phyloP scores from a whole-genome alignment of 2,888 invertebrate species.

The Drosophila diplacantha region DNA sequence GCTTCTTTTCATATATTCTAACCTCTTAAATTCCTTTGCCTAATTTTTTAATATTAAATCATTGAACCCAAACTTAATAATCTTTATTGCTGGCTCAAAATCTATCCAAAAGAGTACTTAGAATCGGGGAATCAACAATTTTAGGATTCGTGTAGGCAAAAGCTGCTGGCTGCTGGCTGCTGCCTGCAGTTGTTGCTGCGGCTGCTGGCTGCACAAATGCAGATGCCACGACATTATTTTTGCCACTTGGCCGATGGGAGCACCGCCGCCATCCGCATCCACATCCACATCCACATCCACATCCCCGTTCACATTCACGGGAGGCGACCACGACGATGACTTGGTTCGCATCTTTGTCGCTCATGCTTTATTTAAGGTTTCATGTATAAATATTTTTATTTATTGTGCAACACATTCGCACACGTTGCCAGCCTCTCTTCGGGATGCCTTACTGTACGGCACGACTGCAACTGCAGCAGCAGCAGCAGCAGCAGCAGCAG shows the following conservation, averaged over 20 bases:
- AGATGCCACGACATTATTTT: constrained; percentile 72
- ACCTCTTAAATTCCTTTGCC: neutral
- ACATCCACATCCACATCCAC: constrained; percentile 7
- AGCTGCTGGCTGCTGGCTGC: constrained; percentile 36
- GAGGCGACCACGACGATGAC: constrained; percentile 41
- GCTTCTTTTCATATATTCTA: neutral
- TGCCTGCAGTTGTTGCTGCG: constrained; percentile 23
- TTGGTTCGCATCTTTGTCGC: constrained; percentile 72
- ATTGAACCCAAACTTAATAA: neutral
- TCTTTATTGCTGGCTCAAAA: neutral
- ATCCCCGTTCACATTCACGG: constrained; percentile 7
- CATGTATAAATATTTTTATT: constrained; percentile 73
- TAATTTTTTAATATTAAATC: neutral
- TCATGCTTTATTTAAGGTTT: constrained; percentile 73
- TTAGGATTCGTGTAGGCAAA: constrained; percentile 63
- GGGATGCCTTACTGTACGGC: constrained; percentile 53
- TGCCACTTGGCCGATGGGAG: constrained; percentile 67
- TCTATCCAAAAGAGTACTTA: constrained; percentile 4
- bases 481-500: constrained; percentile 40
- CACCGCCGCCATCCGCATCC: constrained; percentile 30
- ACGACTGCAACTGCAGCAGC: constrained; percentile 51
- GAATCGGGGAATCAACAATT: constrained; percentile 47
- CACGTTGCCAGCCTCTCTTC: constrained; percentile 57
- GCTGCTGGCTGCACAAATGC: constrained; percentile 62
- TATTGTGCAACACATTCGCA: constrained; percentile 73